Evolutionary conservation across 2,113 vertebrate species (phyloP).

Genomic region (Tachysurus fulvidraco): DNA sequence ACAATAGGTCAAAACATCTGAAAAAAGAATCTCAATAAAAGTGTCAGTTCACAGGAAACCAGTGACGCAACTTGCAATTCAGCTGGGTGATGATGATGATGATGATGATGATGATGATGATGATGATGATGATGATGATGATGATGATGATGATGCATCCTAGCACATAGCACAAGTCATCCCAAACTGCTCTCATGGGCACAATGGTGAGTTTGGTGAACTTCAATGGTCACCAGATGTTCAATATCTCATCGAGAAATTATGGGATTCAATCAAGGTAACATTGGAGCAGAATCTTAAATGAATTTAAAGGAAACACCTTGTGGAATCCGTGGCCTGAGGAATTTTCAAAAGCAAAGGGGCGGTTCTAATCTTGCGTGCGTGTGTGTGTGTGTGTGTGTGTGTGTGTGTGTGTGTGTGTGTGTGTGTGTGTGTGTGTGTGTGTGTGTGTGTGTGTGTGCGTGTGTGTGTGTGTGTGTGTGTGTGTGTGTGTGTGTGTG

Average conservation of each 20-base stretch:
- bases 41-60: not conserved
- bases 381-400: slow-evolving; percentile 32
- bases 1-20: not conserved
- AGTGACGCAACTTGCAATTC: not conserved
- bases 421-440: slow-evolving; percentile 30
- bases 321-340: not conserved
- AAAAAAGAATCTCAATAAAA: not conserved
- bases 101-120: not conserved
- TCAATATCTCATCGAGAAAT: not conserved
- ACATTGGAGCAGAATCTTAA: not conserved
- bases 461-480: slow-evolving; percentile 3
- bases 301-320: not conserved
- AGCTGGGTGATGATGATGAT: not conserved
- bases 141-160: not conserved
- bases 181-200: too few species aligned
- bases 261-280: not conserved
- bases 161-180: not conserved
- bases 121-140: not conserved
- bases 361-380: not conserved
- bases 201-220: too few species aligned
- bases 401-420: slow-evolving; percentile 19
- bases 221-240: not conserved
- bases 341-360: not conserved
- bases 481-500: slow-evolving; percentile 33
- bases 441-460: slow-evolving; percentile 32